A percentile compares a stretch with the other conserved stretches of the same genome.
These are phyloP conservation scores for Allacma fusca DNA, from an alignment of 2,888 invertebrate genomes.

Conservation along the genomic window DNA sequence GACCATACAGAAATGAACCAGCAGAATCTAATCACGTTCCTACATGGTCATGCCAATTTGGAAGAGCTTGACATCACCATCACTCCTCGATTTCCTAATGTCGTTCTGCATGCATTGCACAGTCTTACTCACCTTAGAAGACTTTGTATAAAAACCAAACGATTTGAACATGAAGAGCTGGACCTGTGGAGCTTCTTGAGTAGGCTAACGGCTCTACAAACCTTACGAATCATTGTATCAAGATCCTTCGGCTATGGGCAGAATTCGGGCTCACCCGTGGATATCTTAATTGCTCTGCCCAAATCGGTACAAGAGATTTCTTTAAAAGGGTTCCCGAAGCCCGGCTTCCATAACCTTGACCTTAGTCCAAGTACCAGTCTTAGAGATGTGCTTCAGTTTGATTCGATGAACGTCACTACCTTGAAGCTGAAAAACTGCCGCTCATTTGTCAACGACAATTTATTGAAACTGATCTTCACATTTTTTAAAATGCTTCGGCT, in stretches of 20 bases:
- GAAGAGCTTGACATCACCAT: constrained; percentile 23
- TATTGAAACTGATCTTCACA: background rate
- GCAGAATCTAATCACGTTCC: background rate
- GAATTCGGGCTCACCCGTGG: background rate
- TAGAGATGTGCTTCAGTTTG: background rate
- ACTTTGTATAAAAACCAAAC: constrained; percentile 22
- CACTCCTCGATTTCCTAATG: background rate
- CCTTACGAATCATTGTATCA: background rate
- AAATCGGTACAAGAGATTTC: constrained; percentile 7
- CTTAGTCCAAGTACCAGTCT: background rate
- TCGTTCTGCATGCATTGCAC: background rate
- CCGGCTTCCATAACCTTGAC: background rate
- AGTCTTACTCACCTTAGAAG: background rate
- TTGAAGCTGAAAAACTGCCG: constrained; percentile 15
- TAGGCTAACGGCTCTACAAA: background rate
- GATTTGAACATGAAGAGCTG: background rate
- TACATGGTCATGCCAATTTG: background rate
- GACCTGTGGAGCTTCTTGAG: constrained; percentile 22
- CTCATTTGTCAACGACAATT: background rate
- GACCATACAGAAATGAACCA: background rate
- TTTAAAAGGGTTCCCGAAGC: background rate
- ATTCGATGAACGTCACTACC: background rate
- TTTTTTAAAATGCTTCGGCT: background rate
- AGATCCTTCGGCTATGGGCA: background rate
- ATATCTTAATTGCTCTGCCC: constrained; percentile 1